Conservation (phyloP, 2,888 invertebrate genomes). For the Lysandra bellargus region DNA sequence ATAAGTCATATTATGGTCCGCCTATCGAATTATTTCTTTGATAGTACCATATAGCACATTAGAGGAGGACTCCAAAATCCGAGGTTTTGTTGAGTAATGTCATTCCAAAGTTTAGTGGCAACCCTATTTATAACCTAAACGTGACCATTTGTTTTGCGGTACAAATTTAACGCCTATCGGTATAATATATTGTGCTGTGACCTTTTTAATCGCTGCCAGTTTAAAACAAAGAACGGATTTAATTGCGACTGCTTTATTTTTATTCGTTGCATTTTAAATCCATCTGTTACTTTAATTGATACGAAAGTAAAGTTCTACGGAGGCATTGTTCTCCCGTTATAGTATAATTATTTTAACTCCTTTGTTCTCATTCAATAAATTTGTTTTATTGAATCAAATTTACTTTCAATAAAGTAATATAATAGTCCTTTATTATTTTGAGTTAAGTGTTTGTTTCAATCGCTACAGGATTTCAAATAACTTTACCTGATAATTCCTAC, state of each 20-base stretch:
- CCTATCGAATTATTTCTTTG: too few species aligned
- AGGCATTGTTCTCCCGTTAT: background rate
- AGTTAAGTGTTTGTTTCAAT: background rate
- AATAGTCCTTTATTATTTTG: background rate
- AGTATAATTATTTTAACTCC: background rate
- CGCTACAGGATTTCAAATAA: too few species aligned
- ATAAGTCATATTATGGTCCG: too few species aligned
- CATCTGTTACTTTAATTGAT: conserved; percentile 19
- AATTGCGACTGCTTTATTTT: conserved; percentile 13
- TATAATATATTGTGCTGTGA: background rate
- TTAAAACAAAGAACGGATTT: background rate
- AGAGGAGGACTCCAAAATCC: too few species aligned
- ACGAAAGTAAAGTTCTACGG: conserved; percentile 2
- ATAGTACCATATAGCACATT: too few species aligned
- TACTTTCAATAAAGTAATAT: background rate
- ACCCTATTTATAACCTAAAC: background rate
- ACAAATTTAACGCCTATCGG: conserved; percentile 1
- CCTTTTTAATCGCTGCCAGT: conserved; percentile 1
- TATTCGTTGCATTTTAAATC: background rate
- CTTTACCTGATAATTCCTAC: too few species aligned
- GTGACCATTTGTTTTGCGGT: background rate
- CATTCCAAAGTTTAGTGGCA: background rate
- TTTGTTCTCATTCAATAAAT: conserved; percentile 3
- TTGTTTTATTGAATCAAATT: background rate
- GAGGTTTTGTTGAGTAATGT: background rate